Conservation (phyloP, 2,113 vertebrate genomes). For the Hippocampus comes region DNA sequence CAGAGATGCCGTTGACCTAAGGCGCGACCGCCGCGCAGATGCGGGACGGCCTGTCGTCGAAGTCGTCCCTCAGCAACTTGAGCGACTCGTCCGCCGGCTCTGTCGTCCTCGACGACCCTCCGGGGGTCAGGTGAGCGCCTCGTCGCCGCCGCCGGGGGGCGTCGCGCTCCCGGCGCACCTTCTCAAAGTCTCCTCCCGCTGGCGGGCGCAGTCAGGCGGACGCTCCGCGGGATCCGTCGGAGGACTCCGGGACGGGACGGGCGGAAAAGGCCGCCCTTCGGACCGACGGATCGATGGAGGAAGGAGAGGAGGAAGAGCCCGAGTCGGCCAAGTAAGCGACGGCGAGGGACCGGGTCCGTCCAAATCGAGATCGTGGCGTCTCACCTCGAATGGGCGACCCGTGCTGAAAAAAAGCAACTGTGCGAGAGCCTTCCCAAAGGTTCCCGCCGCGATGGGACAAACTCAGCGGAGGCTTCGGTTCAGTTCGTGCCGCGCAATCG, state of each 20-base stretch:
- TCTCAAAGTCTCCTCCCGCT: conserved; percentile 6
- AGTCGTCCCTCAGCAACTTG: conserved; percentile 90
- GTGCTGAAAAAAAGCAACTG: no score
- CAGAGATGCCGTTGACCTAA: neutral
- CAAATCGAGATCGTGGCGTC: neutral
- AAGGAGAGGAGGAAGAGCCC: conserved; percentile 37
- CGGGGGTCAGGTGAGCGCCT: conserved; percentile 80
- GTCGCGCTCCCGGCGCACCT: neutral
- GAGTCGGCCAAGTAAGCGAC: conserved; percentile 56
- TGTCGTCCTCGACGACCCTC: conserved; percentile 75
- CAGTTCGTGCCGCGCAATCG: no score
- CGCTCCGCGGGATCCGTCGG: conserved; percentile 32
- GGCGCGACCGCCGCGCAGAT: conserved; percentile 18
- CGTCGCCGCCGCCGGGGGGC: neutral
- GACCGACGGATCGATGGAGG: conserved; percentile 51
- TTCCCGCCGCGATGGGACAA: no score
- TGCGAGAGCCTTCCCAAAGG: no score
- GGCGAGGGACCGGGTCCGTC: neutral
- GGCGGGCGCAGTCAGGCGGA: conserved; percentile 31
- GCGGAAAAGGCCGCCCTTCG: conserved; percentile 20
- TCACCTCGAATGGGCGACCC: conserved; percentile 67
- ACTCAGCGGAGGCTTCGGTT: no score
- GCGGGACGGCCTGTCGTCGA: conserved; percentile 75
- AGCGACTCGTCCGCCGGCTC: conserved; percentile 87
- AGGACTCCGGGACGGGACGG: conserved; percentile 31